Conservation (phyloP, 1,140 invertebrate genomes). For the Calycopis cecrops region DNA sequence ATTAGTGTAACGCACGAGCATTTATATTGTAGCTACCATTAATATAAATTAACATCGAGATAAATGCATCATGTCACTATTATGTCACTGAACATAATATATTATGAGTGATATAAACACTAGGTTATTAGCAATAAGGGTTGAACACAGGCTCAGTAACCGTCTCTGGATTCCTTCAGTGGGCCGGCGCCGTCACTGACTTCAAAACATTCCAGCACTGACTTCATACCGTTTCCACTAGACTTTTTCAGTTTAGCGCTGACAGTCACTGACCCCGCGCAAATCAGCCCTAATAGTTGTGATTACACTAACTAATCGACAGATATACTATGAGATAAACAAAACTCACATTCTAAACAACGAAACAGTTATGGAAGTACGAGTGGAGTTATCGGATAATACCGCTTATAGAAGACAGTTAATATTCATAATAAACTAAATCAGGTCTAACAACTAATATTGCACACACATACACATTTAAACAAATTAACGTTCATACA, state of each 20-base stretch:
- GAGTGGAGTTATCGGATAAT: conserved; percentile 27
- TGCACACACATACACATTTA: conserved; percentile 74
- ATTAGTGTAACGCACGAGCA: conserved; percentile 66
- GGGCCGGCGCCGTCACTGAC: no score
- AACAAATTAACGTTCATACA: conserved; percentile 46
- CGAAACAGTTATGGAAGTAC: conserved; percentile 61
- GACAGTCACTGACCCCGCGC: no score
- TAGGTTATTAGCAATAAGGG: conserved; percentile 52
- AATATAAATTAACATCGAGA: conserved; percentile 72
- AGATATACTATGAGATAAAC: conserved; percentile 40
- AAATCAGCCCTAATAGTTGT: conserved; percentile 35
- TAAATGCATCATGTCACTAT: conserved; percentile 75
- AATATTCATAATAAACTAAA: conserved; percentile 56
- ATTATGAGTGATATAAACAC: conserved; percentile 48
- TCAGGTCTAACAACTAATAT: conserved; percentile 67
- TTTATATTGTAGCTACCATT: conserved; percentile 71
- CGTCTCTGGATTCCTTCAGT: no score
- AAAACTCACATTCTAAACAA: conserved; percentile 49
- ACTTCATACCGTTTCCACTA: no score
- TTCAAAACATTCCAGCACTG: no score
- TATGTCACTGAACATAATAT: conserved; percentile 66
- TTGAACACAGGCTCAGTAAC: no score
- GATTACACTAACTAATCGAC: conserved; percentile 70
- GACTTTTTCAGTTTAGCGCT: no score
- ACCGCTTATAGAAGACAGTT: conserved; percentile 34